Percentiles rank a stretch among this genome's conserved stretches.
Conservation (phyloP, 2,888 invertebrate genomes). For the Drosophila tanythrix region DNA sequence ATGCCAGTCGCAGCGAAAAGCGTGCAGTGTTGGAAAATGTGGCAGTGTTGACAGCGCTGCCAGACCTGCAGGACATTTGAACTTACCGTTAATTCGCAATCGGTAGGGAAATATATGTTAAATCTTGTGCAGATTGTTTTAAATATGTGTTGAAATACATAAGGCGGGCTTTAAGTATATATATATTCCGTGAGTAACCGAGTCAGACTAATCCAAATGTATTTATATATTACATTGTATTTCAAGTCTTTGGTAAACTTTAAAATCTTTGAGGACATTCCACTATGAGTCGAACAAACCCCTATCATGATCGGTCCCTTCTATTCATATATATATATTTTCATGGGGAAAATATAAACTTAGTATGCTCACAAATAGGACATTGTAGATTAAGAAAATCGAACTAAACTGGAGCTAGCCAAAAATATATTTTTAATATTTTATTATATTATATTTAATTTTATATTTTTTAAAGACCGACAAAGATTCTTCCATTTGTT, state of each 20-base stretch:
- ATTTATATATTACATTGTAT: neutral
- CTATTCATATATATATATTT: no score
- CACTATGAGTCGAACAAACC: neutral
- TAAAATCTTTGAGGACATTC: neutral
- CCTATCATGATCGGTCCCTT: neutral
- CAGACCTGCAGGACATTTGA: slow-evolving; percentile 8
- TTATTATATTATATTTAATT: no score
- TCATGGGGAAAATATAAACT: no score
- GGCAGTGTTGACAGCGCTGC: slow-evolving; percentile 21
- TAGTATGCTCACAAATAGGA: no score
- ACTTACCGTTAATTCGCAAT: neutral
- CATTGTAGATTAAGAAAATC: no score
- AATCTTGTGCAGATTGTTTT: neutral
- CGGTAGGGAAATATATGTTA: neutral
- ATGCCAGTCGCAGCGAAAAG: slow-evolving; percentile 32
- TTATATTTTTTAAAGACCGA: no score
- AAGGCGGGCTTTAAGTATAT: neutral
- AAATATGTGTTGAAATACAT: neutral
- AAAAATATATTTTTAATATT: no score
- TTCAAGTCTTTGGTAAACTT: neutral
- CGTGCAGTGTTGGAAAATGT: slow-evolving; percentile 32
- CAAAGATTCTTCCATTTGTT: no score
- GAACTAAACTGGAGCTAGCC: no score
- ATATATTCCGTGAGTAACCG: neutral
- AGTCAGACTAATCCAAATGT: neutral